Evolutionary conservation across 2,888 invertebrate species (phyloP), one percentile per base, ranked within the genome.

Genomic region (Acanthoscelides obtectus): DNA sequence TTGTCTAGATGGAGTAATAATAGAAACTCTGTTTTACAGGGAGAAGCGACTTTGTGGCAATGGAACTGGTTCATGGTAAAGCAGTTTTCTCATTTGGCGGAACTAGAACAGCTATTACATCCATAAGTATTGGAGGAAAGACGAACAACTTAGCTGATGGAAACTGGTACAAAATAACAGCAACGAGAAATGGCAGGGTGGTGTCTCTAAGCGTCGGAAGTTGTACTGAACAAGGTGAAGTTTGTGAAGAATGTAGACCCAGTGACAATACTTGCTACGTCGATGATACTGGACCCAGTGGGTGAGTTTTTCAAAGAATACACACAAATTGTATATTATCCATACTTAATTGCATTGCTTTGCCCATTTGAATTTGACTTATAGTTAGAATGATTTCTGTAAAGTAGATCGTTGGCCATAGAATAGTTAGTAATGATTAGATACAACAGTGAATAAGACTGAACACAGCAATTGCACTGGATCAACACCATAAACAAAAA

Each of bases 11-110:
- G n/a, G n/a, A n/a, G n/a, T n/a, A n/a, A n/a, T n/a, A n/a, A n/a
- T n/a, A n/a, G n/a, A 25, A 25, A 25, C 8, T 25, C 25, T 5
- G 8, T 45, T 12, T 45, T 12, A n/a, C 45, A 45, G 45, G 45
- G 17, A 88, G 96, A 76, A 96, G 95, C 0, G 96, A 97, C 85
- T 98, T 98, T 82, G 91, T 98, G 64, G 96, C 97, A 0, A 89
- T 98, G 74, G 97, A 98, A 86, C 85, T 98, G 69, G 88, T 96
- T 0, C 89, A 91, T 72, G 96, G 97, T 0, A 91, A 90, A 78
- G 93, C 96, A 0, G 89, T 93, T 20, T 97, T 98, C 84, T 96
- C 97, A 0, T 97, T 95, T 83, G 96, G 96, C 19, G 95, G 95
- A 1, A 92, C 95, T 0, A 88, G 96, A 80, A 96, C 96, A 22